Conservation (phyloP, 2,888 invertebrate genomes). For the Anarsia innoxiella region DNA sequence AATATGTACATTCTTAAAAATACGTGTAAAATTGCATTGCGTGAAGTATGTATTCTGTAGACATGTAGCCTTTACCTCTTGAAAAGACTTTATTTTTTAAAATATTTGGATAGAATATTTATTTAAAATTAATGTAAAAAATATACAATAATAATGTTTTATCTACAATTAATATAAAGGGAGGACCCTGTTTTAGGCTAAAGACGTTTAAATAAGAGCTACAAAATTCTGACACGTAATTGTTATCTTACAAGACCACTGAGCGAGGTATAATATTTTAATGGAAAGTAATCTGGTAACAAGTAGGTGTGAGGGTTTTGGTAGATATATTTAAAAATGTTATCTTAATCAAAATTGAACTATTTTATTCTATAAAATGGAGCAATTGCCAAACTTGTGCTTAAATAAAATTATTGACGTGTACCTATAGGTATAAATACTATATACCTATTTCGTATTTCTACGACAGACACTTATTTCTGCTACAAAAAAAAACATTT, state of each 20-base stretch:
- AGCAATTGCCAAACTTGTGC: too few relatives aligned
- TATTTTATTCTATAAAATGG: too few relatives aligned
- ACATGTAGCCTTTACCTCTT: conserved; percentile 26
- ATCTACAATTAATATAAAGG: conserved; percentile 54
- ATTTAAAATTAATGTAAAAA: conserved; percentile 35
- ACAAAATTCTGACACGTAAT: conserved; percentile 22
- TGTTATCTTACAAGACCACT: conserved; percentile 32
- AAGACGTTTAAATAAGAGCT: conserved; percentile 32
- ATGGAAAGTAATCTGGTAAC: conserved; percentile 46
- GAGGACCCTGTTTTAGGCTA: conserved; percentile 62
- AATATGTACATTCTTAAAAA: conserved; percentile 32
- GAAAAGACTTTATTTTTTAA: conserved; percentile 45
- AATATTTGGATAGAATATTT: conserved; percentile 62
- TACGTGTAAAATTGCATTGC: conserved; percentile 36
- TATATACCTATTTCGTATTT: too few relatives aligned
- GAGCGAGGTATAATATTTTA: conserved; percentile 48
- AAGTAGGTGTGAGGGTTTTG: too few relatives aligned
- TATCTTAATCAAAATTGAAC: too few relatives aligned
- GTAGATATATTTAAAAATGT: too few relatives aligned
- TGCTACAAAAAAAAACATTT: too few relatives aligned
- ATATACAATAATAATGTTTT: conserved; percentile 39
- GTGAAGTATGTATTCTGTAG: conserved; percentile 30
- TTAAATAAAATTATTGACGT: too few relatives aligned
- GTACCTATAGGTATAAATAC: too few relatives aligned
- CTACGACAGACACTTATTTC: too few relatives aligned